Evolutionary conservation across 1,140 invertebrate species (phyloP).

Genomic region (Arctopsyche grandis): DNA sequence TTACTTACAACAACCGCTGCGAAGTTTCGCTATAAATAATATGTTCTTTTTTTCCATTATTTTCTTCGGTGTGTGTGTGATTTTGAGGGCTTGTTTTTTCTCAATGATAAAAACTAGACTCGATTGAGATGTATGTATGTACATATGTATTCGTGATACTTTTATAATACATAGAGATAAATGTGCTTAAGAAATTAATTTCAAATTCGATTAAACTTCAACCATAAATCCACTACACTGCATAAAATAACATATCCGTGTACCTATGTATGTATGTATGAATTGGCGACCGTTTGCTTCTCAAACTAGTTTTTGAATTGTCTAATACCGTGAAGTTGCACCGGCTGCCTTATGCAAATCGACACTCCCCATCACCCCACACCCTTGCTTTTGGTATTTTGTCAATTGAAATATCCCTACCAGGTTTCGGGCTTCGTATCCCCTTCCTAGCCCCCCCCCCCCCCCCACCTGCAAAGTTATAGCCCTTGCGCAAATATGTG

Average conservation of each 20-base stretch:
- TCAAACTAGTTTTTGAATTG: conserved; percentile 33
- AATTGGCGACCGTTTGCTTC: not conserved
- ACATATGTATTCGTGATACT: no score
- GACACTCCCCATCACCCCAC: not conserved
- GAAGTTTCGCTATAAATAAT: conserved; percentile 30
- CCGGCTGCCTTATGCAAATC: conserved; percentile 27
- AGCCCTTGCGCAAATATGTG: no score
- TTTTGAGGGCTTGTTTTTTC: no score
- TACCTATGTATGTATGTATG: not conserved
- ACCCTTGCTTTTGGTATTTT: not conserved
- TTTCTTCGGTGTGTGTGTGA: no score
- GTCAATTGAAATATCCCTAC: conserved; percentile 3
- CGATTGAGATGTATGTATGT: not conserved
- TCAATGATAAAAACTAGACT: not conserved
- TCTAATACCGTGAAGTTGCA: conserved; percentile 4
- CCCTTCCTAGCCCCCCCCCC: not conserved
- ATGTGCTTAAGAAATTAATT: no score
- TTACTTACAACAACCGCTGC: conserved; percentile 7
- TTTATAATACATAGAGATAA: no score
- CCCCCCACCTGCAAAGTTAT: not conserved
- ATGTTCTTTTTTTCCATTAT: not conserved
- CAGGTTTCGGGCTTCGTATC: not conserved
- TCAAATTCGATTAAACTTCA: no score
- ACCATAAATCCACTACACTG: no score
- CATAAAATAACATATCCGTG: no score